Conservation (phyloP, 1,140 invertebrate species). For the Anagrus nilaparvatae region DNA sequence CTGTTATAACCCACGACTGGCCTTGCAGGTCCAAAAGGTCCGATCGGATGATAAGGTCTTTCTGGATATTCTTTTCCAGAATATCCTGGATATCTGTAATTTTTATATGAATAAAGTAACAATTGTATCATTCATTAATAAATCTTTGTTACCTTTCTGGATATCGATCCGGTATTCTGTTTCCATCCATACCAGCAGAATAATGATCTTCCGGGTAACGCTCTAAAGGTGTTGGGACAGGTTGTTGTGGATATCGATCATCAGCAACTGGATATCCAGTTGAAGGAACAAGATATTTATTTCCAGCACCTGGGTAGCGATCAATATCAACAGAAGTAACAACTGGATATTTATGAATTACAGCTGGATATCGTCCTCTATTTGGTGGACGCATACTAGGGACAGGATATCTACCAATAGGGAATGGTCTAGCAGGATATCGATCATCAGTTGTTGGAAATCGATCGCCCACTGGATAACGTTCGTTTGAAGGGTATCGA, state of each 20-base stretch:
- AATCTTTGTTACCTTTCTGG: slow-evolving; percentile 5
- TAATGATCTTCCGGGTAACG: slow-evolving; percentile 29
- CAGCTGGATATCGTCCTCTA: slow-evolving; percentile 28
- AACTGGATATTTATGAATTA: slow-evolving; percentile 31
- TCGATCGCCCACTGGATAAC: slow-evolving; percentile 27
- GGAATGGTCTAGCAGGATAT: slow-evolving; percentile 15
- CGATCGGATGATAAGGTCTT: slow-evolving; percentile 25
- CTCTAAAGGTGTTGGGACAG: slow-evolving; percentile 19
- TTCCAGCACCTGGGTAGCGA: slow-evolving; percentile 33
- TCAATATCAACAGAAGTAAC: slow-evolving; percentile 13
- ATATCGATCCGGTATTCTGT: slow-evolving; percentile 17
- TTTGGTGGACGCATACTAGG: slow-evolving; percentile 21
- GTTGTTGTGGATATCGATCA: slow-evolving; percentile 29
- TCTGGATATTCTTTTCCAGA: slow-evolving; percentile 29
- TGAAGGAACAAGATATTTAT: slow-evolving; percentile 26
- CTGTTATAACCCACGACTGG: slow-evolving; percentile 31
- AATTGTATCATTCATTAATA: background rate
- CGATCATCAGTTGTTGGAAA: slow-evolving; percentile 29
- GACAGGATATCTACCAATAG: slow-evolving; percentile 21
- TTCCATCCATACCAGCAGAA: slow-evolving; percentile 12
- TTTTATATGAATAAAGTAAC: background rate
- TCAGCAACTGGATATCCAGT: slow-evolving; percentile 24
- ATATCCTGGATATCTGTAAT: slow-evolving; percentile 22
- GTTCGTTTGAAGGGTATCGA: slow-evolving; percentile 26
- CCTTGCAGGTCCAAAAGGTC: slow-evolving; percentile 24